Base-by-base conservation (phyloP, 2,888 invertebrate genomes). In the Eurytoma californica region DNA sequence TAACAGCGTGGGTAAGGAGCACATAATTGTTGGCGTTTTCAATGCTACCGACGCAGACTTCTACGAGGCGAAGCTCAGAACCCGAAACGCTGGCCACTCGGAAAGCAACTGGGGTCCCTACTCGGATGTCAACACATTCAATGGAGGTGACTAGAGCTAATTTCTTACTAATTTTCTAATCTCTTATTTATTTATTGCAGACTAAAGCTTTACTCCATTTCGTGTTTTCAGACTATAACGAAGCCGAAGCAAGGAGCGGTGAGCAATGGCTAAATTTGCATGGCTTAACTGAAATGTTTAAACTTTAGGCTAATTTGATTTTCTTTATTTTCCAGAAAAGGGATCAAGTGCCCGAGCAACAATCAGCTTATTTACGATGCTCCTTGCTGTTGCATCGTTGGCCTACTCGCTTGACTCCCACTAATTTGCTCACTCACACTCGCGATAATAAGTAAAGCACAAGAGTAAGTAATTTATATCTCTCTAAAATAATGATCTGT, bases 31-130 rank as follows among this genome's bases (percentile, higher is more conserved):
- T 53, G 80, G 83, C 53, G 77, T 69, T 12, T 73, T 86, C 9
- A 68, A 65, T n/a, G 80, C 73, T 70, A 83, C 86, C 61, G 69
- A 80, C 47, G 73, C 84, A 12, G 85, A 84, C 24, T 70, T 77
- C 2, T 83, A 85, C 81, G 84, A 86, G 74, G 82, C 83, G 24
- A 83, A 63, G 60, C 73, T 86, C 2, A 67, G 79, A 65, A 82
- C 84, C 12, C 82, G 80, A 75, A 86, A 86, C 47, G 2, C 7
- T 1, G 39, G 30, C n/a, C 61, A 24, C 51, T 28, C 12, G 14
- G 30, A 65, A 1, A 20, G 53, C 7, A 18, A 63, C 14, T 86
- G 85, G 85, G 86, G 86, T 63, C 83, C 81, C 18, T 70, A 74
- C 58, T 84, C 85, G 13, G 79, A 68, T 0, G 63, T 72, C 14